Base-by-base conservation (phyloP, 2,888 invertebrate species). In the Zootermopsis nevadensis region DNA sequence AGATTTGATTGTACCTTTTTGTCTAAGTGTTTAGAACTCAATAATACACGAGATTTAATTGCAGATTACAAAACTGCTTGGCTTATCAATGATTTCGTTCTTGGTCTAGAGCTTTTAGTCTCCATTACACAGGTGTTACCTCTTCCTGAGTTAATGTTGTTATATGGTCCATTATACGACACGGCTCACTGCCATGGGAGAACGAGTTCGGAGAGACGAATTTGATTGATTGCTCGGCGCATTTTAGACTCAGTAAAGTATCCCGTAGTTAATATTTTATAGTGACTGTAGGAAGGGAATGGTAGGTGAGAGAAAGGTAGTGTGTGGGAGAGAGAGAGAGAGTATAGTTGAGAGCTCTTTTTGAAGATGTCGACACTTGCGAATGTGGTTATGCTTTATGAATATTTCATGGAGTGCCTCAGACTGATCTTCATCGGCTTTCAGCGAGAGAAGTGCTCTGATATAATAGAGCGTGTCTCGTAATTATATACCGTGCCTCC, bases 331-430 rank as follows among this genome's bases (percentile, higher is more conserved):
- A 24, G 31, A 67, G 33, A 33, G 33, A 69, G 33, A 19, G 69
- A 33, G 69, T 12, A 31, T 48, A 19, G 42, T 10, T n/a, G 35
- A 33, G 33, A 38, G 74, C n/a, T 38, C 24, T 48, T 19, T 19
- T 15, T n/a, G 38, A 74, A 74, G 74, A 74, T 38, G 74, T 24
- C 74, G 74, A 74, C 38, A 74, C 74, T 74, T 74, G 74, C 74
- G 74, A 74, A 74, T 74, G 74, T 30, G 74, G 74, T 74, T 74
- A 74, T 74, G 42, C 74, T 38, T 74, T 74, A 74, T 74, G 74
- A 74, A 74, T 74, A 74, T 74, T 74, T 74, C 74, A 74, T 74
- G 22, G 74, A 74, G 74, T 38, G 74, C 8, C 74, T 74, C 24
- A 74, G 74, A 38, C 74, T n/a, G 33, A 69, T n/a, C 74, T 74